Base-by-base conservation (phyloP, 2,888 invertebrate genomes). In the Ditula angustiorana region DNA sequence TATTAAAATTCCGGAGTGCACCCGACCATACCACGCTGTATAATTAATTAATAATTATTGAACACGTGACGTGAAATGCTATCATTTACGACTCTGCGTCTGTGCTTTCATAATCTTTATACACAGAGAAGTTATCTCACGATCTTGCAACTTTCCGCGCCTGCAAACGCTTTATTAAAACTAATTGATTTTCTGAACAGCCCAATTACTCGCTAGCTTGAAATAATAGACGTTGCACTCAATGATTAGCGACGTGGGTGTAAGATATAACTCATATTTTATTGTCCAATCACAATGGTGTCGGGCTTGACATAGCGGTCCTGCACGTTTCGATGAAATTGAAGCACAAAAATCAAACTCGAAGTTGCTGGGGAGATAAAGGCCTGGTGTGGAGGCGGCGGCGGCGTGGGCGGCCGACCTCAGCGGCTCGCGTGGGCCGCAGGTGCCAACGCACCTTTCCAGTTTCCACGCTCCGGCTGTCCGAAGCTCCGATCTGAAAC, bases 391-490 rank as follows among this genome's bases (percentile, higher is more conserved):
- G 70, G 69, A 66, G 74, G 73, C 65, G 37, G 37, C 65, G 37
- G 37, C 13, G 68, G 82, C 79, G 89, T 87, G 82, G 87, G 90
- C 76, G 84, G 74, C 70, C 82, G 89, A 85, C 87, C 90, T 87
- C 86, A 80, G 77, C 52, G 69, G 70, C 65, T 69, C 70, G 90
- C 87, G 90, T 90, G 89, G 90, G 90, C 71, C 74, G 87, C 88
- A 90, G 90, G 90, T 90, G 90, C 87, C 87, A 86, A 88, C 87
- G 88, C 85, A 86, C 90, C 88, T 87, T 75, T 86, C 86, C 85
- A 86, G 85, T 85, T 83, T 82, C 78, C 82, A 82, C 77, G 81
- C 80, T 78, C 79, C 78, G 79, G 65, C 75, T 76, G 72, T 72
- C 70, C 66, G 23, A 46, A 44, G 46, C 55, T 26, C 47, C 77